Conservation (phyloP, 37 sponge, comb jelly and placozoan species). For the Chondrosia reniformis region DNA sequence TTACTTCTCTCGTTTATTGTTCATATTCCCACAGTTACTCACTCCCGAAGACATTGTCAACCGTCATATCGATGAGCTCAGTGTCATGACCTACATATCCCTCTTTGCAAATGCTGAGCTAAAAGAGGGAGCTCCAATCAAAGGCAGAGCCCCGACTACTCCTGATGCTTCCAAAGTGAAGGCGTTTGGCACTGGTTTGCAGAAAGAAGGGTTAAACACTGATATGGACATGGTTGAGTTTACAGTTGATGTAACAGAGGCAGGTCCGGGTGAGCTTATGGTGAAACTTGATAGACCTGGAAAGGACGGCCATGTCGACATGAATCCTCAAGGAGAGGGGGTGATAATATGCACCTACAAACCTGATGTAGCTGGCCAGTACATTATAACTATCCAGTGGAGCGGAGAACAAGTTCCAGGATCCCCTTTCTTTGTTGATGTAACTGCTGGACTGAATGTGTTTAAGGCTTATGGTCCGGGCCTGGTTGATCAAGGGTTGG, state of each 20-base stretch:
- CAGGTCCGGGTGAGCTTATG: constrained; percentile 1
- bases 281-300: not conserved
- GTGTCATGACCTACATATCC: constrained; percentile 85
- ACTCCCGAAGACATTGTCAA: constrained; percentile 78
- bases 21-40: constrained; percentile 31
- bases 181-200: constrained; percentile 46
- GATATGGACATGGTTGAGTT: constrained; percentile 4
- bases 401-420: constrained; percentile 27
- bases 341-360: not conserved
- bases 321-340: not conserved
- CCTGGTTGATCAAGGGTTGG: constrained; percentile 53
- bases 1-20: no score
- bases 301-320: not conserved
- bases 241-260: constrained; percentile 24
- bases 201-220: constrained; percentile 30
- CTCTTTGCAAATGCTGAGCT: constrained; percentile 74
- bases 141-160: constrained; percentile 25
- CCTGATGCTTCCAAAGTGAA: constrained; percentile 47
- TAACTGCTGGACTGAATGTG: constrained; percentile 6
- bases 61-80: constrained; percentile 75
- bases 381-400: constrained; percentile 6
- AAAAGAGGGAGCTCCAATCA: constrained; percentile 49
- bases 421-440: constrained; percentile 28
- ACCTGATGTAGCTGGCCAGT: not conserved
- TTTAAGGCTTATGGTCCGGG: constrained; percentile 87